Conservation (phyloP, 1,140 invertebrate genomes). For the Campodea augens region DNA sequence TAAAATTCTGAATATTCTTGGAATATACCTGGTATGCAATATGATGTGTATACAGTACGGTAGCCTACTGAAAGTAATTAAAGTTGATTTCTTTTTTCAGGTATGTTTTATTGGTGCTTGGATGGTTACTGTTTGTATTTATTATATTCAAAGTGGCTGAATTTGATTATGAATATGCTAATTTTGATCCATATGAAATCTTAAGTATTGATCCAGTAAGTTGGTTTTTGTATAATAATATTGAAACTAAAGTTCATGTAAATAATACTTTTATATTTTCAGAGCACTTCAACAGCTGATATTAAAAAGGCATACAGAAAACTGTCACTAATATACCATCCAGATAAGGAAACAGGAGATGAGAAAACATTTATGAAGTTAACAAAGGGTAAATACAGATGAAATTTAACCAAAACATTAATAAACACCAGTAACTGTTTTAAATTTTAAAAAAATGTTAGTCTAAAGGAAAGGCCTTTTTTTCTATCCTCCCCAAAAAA, state of each 20-base stretch:
- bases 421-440: no score
- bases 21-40: no score
- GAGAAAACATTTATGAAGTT: slow-evolving; percentile 94
- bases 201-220: slow-evolving; percentile 63
- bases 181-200: slow-evolving; percentile 98
- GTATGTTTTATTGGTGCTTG: slow-evolving; percentile 48
- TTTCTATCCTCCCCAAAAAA: no score
- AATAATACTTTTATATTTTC: slow-evolving; percentile 10
- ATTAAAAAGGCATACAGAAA: slow-evolving; percentile 93
- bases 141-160: slow-evolving; percentile 91
- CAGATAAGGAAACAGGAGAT: slow-evolving; percentile 93
- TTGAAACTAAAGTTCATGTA: slow-evolving; percentile 5
- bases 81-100: slow-evolving; percentile 25
- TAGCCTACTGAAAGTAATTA: no score
- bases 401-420: neutral
- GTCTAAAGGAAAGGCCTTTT: no score
- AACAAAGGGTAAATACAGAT: slow-evolving; percentile 64
- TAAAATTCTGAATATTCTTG: no score
- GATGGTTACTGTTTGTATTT: slow-evolving; percentile 72
- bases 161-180: slow-evolving; percentile 93
- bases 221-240: slow-evolving; percentile 9
- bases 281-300: slow-evolving; percentile 64
- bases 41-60: no score
- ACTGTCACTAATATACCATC: slow-evolving; percentile 83
- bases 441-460: no score